Evolutionary conservation across 2,113 vertebrate species (phyloP).

Genomic region (Nanorana parkeri): DNA sequence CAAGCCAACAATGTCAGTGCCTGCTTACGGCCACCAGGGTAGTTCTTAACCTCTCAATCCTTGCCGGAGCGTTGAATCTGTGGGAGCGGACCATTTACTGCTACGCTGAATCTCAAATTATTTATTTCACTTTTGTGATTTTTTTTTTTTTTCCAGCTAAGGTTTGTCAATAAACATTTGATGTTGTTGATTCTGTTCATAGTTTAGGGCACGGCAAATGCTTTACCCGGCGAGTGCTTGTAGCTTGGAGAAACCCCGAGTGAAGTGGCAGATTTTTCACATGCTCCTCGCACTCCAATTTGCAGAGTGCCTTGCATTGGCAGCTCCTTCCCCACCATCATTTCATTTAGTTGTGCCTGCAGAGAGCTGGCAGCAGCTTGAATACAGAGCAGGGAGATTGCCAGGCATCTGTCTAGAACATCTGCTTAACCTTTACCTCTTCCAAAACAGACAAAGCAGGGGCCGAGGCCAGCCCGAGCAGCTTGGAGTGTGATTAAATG

Average conservation of each 20-base stretch:
- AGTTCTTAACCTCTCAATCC: too few relatives aligned
- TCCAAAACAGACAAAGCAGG: slow-evolving; percentile 41
- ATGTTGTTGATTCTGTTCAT: too few relatives aligned
- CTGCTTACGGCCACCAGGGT: too few relatives aligned
- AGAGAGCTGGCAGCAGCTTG: slow-evolving; percentile 34
- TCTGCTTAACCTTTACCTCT: slow-evolving; percentile 53
- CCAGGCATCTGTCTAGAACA: slow-evolving; percentile 37
- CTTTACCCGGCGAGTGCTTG: too few relatives aligned
- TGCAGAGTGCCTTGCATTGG: background rate
- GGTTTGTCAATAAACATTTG: too few relatives aligned
- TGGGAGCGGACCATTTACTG: too few relatives aligned
- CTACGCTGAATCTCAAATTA: too few relatives aligned
- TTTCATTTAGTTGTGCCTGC: slow-evolving; percentile 17
- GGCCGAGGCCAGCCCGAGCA: slow-evolving; percentile 3
- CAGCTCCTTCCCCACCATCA: background rate
- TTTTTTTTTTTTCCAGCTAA: too few relatives aligned
- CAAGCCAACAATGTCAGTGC: too few relatives aligned
- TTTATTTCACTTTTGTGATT: too few relatives aligned
- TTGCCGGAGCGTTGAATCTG: too few relatives aligned
- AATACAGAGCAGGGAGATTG: slow-evolving; percentile 17
- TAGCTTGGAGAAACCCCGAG: background rate
- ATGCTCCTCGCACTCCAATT: background rate
- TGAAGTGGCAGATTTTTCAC: slow-evolving; percentile 3
- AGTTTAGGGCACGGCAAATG: too few relatives aligned
- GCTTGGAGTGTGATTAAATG: background rate